Evolutionary conservation across 2,797 vertebrate species (phyloP).

Genomic region (Stomatorhinus walkeri): DNA sequence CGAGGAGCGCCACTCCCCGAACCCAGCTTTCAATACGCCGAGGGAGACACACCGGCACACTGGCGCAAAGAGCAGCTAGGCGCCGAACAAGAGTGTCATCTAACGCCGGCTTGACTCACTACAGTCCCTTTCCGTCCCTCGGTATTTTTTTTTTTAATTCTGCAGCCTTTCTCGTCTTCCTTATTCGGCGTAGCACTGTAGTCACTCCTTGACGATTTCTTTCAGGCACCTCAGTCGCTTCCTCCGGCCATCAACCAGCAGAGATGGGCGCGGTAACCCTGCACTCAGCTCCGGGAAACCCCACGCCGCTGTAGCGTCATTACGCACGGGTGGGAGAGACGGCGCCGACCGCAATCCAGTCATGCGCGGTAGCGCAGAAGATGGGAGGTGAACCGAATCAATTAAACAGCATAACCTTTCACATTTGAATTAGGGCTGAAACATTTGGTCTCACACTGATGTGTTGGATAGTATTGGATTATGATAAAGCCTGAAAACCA

Average conservation of each 20-base stretch:
- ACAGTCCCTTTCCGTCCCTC: conserved; percentile 37
- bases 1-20: conserved; percentile 71
- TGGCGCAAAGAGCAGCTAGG: conserved; percentile 49
- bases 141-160: conserved; percentile 42
- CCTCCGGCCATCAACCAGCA: conserved; percentile 74
- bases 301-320: conserved; percentile 67
- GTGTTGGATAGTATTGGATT: background rate
- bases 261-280: conserved; percentile 81
- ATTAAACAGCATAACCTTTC: background rate
- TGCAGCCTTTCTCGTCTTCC: conserved; percentile 46
- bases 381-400: background rate
- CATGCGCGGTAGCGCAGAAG: conserved; percentile 13
- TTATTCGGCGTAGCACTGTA: conserved; percentile 47
- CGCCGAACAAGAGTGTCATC: conserved; percentile 11
- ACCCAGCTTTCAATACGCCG: conserved; percentile 64
- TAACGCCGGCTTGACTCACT: background rate
- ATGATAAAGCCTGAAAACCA: background rate
- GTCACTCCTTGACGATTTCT: conserved; percentile 47
- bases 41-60: conserved; percentile 61
- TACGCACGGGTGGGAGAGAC: conserved; percentile 55
- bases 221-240: conserved; percentile 60
- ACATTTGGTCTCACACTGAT: background rate
- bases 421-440: background rate
- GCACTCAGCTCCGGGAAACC: conserved; percentile 71
- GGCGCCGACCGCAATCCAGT: conserved; percentile 31